A percentile compares a stretch with the other conserved stretches of the same genome.
Evolutionary conservation across 37 sponge, comb jelly and placozoan genomes (phyloP).

Genomic region (Ianthella basta): DNA sequence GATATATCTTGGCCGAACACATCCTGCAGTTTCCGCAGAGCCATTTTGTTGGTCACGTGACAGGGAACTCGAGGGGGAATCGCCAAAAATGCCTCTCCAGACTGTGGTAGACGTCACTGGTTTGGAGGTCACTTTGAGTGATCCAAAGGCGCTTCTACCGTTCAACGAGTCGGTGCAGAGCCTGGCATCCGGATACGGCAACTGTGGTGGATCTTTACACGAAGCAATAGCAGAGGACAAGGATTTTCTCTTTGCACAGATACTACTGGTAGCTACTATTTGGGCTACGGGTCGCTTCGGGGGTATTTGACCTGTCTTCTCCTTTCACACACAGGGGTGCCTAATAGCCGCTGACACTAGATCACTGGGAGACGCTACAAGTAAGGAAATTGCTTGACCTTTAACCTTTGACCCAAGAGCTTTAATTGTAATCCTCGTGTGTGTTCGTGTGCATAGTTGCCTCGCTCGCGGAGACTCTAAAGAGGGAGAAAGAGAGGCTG

Average conservation of each 20-base stretch:
- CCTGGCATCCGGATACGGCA: neutral
- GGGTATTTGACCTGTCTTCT: too few relatives aligned
- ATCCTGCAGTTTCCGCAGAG: neutral
- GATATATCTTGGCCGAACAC: neutral
- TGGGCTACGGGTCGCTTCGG: too few relatives aligned
- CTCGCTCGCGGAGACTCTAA: neutral
- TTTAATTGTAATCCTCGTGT: too few relatives aligned
- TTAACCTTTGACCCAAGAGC: too few relatives aligned
- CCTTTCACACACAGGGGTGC: too few relatives aligned
- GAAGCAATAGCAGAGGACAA: neutral
- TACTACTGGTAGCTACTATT: neutral
- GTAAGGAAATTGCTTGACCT: too few relatives aligned
- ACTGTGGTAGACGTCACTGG: neutral
- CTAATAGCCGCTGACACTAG: too few relatives aligned
- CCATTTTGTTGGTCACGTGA: too few relatives aligned
- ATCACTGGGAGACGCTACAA: too few relatives aligned
- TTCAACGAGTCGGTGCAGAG: neutral
- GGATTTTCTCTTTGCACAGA: conserved; percentile 13
- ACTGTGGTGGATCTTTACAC: neutral
- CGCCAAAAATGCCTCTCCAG: too few relatives aligned
- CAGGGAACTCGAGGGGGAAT: too few relatives aligned
- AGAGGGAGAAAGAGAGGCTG: neutral
- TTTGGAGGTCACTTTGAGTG: neutral
- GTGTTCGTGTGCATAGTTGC: too few relatives aligned
- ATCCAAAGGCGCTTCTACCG: neutral